Base-by-base conservation (phyloP, 2,888 invertebrate species). In the Seira musarum region DNA sequence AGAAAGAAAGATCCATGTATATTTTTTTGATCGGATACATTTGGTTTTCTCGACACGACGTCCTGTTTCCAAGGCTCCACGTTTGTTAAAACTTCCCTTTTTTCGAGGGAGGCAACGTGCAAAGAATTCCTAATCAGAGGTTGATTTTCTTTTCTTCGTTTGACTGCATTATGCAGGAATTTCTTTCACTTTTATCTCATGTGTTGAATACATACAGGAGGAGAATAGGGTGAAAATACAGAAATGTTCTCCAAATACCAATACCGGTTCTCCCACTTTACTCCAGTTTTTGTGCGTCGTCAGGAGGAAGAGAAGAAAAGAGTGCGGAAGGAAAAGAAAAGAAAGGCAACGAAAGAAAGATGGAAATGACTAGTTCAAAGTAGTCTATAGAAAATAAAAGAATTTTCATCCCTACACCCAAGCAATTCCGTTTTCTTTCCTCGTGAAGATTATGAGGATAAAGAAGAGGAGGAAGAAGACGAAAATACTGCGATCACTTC, bases 21-120 rank as follows among this genome's bases (percentile, higher is more conserved):
- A 64, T 73, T 80, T 30, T n/a, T 30, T 61, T 78, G 64, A 75
- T 79, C 65, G 69, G 77, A 74, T 80, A 76, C 76, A 80, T 78
- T 81, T 80, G 76, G 81, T 61, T 82, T 85, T 78, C 84, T 78
- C 64, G 73, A 80, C 83, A 83, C 83, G 83, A 76, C 81, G 77
- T 67, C 76, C 82, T 82, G 80, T 83, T 85, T 82, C 82, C 82
- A 68, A 80, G 74, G 76, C 68, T 72, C 68, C 57, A 82, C 85
- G 85, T 85, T 85, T 85, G 81, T 85, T 83, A 85, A 84, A 84
- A 83, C 82, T 82, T 83, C 67, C 77, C 83, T 83, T 83, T 84
- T 84, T 80, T 82, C 71, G 53, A n/a, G 30, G 60, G 67, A 73
- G 73, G 63, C 61, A 77, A 85, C 83, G 83, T 83, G 83, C 69